Conservation (phyloP, 2,888 invertebrate species). For the Acanthosepion esculentum region DNA sequence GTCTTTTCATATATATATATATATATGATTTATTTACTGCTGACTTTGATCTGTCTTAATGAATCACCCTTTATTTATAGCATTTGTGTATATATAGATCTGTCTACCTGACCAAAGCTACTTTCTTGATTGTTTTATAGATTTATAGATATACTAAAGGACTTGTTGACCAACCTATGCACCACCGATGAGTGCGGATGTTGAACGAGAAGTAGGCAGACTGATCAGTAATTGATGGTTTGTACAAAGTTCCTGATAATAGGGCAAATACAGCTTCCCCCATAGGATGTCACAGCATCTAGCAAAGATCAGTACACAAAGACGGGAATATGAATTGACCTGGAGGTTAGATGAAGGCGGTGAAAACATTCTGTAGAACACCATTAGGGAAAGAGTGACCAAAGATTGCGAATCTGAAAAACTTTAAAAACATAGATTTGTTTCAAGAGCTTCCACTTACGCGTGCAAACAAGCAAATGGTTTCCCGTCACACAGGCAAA, state of each 20-base stretch:
- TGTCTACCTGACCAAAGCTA: neutral
- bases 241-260: neutral
- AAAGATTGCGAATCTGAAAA: neutral
- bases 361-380: neutral
- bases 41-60: too few relatives aligned
- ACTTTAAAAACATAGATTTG: conserved; percentile 3
- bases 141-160: neutral
- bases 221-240: neutral
- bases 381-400: conserved; percentile 6
- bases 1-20: too few relatives aligned
- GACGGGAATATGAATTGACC: neutral
- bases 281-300: neutral
- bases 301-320: neutral
- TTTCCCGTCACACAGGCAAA: neutral
- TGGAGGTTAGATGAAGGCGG: neutral
- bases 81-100: neutral
- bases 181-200: neutral
- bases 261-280: neutral
- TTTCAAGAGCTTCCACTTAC: neutral
- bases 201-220: neutral
- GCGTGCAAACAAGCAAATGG: neutral
- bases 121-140: neutral
- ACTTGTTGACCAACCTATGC: neutral
- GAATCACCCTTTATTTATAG: too few relatives aligned
- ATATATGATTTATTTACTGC: too few relatives aligned